Percentiles rank a stretch among this genome's conserved stretches.
Conservation (phyloP, 2,113 vertebrate species). For the Pagrus major region DNA sequence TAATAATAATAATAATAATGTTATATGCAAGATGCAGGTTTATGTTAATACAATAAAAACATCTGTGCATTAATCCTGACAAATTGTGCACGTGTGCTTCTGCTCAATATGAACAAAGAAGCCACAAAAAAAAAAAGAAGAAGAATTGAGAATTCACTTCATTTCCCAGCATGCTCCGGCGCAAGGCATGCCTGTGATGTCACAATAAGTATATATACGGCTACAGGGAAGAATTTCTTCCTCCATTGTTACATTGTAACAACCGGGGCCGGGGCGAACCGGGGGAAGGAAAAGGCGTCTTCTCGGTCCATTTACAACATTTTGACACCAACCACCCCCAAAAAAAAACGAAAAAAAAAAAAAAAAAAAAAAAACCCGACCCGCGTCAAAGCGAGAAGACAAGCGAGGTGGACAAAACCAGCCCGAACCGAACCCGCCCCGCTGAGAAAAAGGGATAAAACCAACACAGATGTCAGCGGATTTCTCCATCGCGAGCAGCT, state of each 20-base stretch:
- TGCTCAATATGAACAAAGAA: slow-evolving; percentile 55
- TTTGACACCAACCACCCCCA: slow-evolving; percentile 20
- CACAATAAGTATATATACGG: slow-evolving; percentile 82
- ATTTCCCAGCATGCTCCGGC: slow-evolving; percentile 77
- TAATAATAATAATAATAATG: too few relatives aligned
- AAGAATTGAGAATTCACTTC: slow-evolving; percentile 56
- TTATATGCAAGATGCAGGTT: not conserved
- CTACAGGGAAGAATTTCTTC: slow-evolving; percentile 74
- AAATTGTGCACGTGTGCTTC: not conserved
- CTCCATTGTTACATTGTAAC: slow-evolving; percentile 86
- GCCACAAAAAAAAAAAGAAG: accelerated
- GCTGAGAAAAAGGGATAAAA: slow-evolving; percentile 69
- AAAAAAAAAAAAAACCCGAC: too few relatives aligned
- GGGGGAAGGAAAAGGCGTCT: slow-evolving; percentile 65
- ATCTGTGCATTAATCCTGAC: not conserved
- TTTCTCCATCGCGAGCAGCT: slow-evolving; percentile 67
- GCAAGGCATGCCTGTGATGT: slow-evolving; percentile 74
- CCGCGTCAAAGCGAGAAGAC: slow-evolving; percentile 49
- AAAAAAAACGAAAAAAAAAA: not conserved
- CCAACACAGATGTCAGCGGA: slow-evolving; percentile 77
- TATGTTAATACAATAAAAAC: not conserved
- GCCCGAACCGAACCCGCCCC: slow-evolving; percentile 68
- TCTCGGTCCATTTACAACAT: slow-evolving; percentile 48
- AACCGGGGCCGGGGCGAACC: slow-evolving; percentile 78
- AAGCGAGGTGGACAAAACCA: slow-evolving; percentile 41